Evolutionary conservation across 2,113 vertebrate genomes (phyloP).

Genomic region (Mesocricetus auratus): DNA sequence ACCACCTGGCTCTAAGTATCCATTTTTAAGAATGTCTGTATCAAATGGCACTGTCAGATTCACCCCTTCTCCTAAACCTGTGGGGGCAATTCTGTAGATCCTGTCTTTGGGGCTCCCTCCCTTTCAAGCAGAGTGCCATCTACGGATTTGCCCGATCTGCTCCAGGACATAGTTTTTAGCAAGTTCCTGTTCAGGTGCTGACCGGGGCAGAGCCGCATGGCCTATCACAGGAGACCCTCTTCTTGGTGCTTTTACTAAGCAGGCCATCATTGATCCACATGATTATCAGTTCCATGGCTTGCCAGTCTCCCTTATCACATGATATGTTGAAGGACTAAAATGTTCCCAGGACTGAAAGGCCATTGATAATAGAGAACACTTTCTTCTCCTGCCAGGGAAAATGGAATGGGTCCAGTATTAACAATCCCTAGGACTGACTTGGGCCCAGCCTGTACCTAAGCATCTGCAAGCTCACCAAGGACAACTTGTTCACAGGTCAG

Average conservation of each 20-base stretch:
- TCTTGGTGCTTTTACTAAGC: neutral
- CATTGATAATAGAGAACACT: neutral
- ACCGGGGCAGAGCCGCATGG: neutral
- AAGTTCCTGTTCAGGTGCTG: neutral
- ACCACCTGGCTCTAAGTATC: neutral
- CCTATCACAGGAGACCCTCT: neutral
- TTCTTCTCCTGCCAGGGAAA: neutral
- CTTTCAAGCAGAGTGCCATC: neutral
- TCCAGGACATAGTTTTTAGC: neutral
- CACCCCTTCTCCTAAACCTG: neutral
- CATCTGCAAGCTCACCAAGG: neutral
- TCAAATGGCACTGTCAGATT: neutral
- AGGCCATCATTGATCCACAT: neutral
- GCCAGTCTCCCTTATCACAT: neutral
- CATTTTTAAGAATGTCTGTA: neutral
- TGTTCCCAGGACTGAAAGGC: neutral
- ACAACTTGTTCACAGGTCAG: neutral
- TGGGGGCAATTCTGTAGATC: neutral
- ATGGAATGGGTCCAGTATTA: fast-evolving
- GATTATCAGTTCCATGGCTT: neutral
- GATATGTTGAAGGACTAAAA: neutral
- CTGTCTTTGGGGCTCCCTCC: neutral
- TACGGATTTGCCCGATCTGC: neutral
- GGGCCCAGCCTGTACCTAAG: neutral
- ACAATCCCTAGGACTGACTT: neutral